A percentile compares a stretch with the other conserved stretches of the same genome.
Conservation (phyloP, 1,140 invertebrate genomes). For the Drosophila pachea region DNA sequence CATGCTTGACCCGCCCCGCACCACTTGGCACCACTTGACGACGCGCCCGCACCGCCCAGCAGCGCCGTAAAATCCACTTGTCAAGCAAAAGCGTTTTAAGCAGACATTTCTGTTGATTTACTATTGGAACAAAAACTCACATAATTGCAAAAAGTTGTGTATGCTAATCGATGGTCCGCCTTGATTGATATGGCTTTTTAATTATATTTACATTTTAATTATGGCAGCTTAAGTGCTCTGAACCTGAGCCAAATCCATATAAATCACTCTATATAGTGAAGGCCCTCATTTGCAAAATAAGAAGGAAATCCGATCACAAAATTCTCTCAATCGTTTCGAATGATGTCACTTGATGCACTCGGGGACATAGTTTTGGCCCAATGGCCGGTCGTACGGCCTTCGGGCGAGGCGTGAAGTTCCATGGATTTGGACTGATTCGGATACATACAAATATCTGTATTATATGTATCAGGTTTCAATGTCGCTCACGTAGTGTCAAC, state of each 20-base stretch:
- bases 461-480: constrained; percentile 57
- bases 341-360: not conserved
- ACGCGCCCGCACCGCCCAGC: too few species aligned
- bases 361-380: not conserved
- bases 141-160: constrained; percentile 75
- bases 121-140: constrained; percentile 47
- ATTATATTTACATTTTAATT: constrained; percentile 74
- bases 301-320: too few species aligned
- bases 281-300: too few species aligned
- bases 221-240: constrained; percentile 40
- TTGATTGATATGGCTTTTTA: constrained; percentile 66
- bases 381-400: not conserved
- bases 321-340: too few species aligned
- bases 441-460: not conserved
- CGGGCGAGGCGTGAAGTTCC: not conserved
- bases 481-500: constrained; percentile 63
- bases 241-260: constrained; percentile 24
- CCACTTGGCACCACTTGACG: too few species aligned
- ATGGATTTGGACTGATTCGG: not conserved
- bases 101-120: constrained; percentile 75
- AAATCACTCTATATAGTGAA: not conserved
- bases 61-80: constrained; percentile 53
- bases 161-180: constrained; percentile 64
- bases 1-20: constrained; percentile 30
- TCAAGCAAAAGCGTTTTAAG: constrained; percentile 59